Conservation (phyloP, 2,888 invertebrate genomes). For the Helleia helle region DNA sequence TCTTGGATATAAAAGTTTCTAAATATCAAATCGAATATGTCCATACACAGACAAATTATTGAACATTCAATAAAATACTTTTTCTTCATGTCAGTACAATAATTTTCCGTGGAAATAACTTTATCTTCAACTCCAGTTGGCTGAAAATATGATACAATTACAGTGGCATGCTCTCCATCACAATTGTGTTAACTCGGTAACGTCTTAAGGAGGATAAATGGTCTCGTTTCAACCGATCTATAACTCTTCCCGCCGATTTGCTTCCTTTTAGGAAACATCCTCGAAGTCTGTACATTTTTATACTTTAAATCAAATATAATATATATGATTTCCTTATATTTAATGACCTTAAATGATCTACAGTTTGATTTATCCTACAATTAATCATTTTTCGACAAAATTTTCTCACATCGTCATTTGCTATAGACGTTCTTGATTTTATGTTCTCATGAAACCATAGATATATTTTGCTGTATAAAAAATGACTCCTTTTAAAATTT, state of each 20-base stretch:
- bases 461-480: too few species aligned
- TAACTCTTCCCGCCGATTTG: conserved; percentile 2
- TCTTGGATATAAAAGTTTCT: too few species aligned
- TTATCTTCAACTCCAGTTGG: conserved; percentile 11
- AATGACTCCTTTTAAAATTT: conserved; percentile 2
- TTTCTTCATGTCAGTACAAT: conserved; percentile 5
- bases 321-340: background rate
- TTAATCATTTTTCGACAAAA: too few species aligned
- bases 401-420: too few species aligned
- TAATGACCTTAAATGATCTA: too few species aligned
- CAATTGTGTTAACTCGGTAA: conserved; percentile 11
- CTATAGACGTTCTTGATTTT: too few species aligned
- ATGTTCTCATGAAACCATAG: too few species aligned
- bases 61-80: background rate
- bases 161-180: conserved; percentile 9
- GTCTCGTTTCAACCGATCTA: conserved; percentile 8
- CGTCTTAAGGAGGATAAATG: conserved; percentile 7
- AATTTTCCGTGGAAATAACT: conserved; percentile 9
- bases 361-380: too few species aligned
- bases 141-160: conserved; percentile 14
- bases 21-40: too few species aligned
- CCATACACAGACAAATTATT: background rate
- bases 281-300: conserved; percentile 1
- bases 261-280: conserved; percentile 5
- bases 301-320: background rate